Percentiles rank a stretch among this genome's conserved stretches.
These are phyloP conservation scores for Drosophila kohkoa DNA, from an alignment of 1,140 invertebrate genomes.

Conservation along the genomic window DNA sequence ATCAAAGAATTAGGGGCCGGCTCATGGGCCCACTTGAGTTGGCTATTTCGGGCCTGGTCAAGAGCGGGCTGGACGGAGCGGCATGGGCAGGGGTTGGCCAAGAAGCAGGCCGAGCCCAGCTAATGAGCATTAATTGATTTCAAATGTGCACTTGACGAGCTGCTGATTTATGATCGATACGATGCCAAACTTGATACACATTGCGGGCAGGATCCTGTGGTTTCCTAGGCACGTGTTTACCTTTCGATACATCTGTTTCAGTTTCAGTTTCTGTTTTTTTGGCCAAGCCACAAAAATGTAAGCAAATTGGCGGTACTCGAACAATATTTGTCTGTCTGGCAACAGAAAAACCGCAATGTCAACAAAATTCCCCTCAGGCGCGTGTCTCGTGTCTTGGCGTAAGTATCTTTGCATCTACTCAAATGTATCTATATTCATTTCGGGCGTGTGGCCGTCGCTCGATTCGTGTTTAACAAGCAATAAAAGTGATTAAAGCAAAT, in stretches of 20 bases:
- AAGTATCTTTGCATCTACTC: constrained; percentile 10
- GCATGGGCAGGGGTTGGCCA: neutral
- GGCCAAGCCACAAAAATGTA: constrained; percentile 41
- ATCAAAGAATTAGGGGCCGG: constrained; percentile 36
- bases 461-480: constrained; percentile 77
- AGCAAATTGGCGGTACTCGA: constrained; percentile 33
- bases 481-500: constrained; percentile 80
- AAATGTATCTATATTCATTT: constrained; percentile 27
- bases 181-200: constrained; percentile 26
- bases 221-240: constrained; percentile 66
- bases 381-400: neutral
- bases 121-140: constrained; percentile 79
- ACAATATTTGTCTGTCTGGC: constrained; percentile 40
- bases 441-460: constrained; percentile 54
- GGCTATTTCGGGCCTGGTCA: constrained; percentile 21
- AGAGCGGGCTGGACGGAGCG: neutral
- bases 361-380: constrained; percentile 57
- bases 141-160: constrained; percentile 22
- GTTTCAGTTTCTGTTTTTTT: neutral
- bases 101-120: neutral
- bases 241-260: neutral
- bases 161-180: constrained; percentile 44
- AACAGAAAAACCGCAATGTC: constrained; percentile 72
- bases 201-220: constrained; percentile 67
- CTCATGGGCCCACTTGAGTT: constrained; percentile 43